Conservation (phyloP, 2,797 vertebrate species). For the Hypotaenidia philippensis region DNA sequence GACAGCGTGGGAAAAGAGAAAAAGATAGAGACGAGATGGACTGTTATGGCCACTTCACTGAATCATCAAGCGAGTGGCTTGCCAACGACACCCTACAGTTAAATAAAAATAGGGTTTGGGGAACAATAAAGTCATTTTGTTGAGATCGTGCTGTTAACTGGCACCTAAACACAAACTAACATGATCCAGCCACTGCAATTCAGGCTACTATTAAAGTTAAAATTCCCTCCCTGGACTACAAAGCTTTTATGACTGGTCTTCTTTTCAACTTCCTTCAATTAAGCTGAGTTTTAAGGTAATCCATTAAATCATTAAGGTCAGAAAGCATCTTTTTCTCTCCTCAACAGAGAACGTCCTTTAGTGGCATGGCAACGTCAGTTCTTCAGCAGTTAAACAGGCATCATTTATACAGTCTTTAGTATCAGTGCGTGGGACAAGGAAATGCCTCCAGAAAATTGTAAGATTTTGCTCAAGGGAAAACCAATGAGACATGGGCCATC, state of each 20-base stretch:
- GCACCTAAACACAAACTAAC: neutral
- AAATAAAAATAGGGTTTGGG: neutral
- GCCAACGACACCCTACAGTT: neutral
- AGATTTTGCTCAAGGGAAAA: constrained; percentile 38
- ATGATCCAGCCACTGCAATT: neutral
- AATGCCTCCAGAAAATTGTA: neutral
- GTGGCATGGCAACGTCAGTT: neutral
- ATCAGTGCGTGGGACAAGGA: neutral
- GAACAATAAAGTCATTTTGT: neutral
- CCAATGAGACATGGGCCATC: neutral
- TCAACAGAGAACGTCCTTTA: neutral
- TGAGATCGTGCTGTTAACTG: neutral
- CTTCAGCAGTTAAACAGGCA: neutral
- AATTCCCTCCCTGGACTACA: neutral
- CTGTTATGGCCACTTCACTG: neutral
- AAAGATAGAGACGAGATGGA: neutral
- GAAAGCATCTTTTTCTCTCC: neutral
- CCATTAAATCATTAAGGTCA: neutral
- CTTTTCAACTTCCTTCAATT: neutral
- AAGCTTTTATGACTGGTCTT: neutral
- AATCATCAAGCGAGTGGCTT: neutral
- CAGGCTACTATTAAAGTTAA: neutral
- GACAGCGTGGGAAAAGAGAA: neutral
- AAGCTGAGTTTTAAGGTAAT: neutral
- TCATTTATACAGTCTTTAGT: neutral